Percentiles rank a stretch among this genome's conserved stretches.
phyloP scores from a whole-genome alignment of 2,113 vertebrate genomes.

The Thalassoma bifasciatum region DNA sequence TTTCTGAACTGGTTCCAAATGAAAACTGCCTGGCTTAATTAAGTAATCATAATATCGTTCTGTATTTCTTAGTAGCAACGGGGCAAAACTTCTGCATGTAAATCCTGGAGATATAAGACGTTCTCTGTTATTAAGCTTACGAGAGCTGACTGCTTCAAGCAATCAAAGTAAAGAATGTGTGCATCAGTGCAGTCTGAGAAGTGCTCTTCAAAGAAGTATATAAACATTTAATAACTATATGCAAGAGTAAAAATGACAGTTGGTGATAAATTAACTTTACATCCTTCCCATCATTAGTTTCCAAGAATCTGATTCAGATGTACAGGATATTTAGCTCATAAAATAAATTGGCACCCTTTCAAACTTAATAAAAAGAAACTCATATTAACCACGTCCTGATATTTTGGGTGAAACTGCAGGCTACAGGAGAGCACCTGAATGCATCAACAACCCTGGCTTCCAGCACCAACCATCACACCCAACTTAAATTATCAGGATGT shows the following conservation, averaged over 20 bases:
- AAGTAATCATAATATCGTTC: slow-evolving; percentile 20
- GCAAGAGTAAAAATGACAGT: slow-evolving; percentile 22
- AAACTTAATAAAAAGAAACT: slow-evolving; percentile 57
- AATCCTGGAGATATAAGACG: slow-evolving; percentile 21
- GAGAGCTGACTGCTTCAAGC: slow-evolving; percentile 17
- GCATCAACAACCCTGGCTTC: slow-evolving; percentile 5
- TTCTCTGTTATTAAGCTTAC: slow-evolving; percentile 52
- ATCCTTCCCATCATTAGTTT: slow-evolving; percentile 49
- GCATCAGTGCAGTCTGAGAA: slow-evolving; percentile 20
- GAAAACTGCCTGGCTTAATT: slow-evolving; percentile 28
- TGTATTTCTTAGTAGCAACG: slow-evolving; percentile 21
- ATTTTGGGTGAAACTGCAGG: slow-evolving; percentile 22
- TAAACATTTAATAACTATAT: slow-evolving; percentile 59
- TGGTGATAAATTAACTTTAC: slow-evolving; percentile 32
- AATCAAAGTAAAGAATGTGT: slow-evolving; percentile 40
- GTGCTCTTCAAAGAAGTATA: slow-evolving; percentile 50
- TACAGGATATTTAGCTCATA: slow-evolving; percentile 58
- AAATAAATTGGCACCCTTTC: slow-evolving; percentile 60
- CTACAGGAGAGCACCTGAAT: slow-evolving; percentile 28
- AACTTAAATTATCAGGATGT: slow-evolving; percentile 43
- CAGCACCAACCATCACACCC: slow-evolving; percentile 12
- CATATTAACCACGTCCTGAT: slow-evolving; percentile 48
- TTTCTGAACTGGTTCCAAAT: slow-evolving; percentile 13
- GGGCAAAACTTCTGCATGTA: slow-evolving; percentile 13
- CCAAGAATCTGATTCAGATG: slow-evolving; percentile 43